Percentiles rank a stretch among this genome's conserved stretches.
These are phyloP conservation scores for Trididemnum nubilum DNA, from an alignment of 23 tunicate genomes.

Conservation along the genomic window DNA sequence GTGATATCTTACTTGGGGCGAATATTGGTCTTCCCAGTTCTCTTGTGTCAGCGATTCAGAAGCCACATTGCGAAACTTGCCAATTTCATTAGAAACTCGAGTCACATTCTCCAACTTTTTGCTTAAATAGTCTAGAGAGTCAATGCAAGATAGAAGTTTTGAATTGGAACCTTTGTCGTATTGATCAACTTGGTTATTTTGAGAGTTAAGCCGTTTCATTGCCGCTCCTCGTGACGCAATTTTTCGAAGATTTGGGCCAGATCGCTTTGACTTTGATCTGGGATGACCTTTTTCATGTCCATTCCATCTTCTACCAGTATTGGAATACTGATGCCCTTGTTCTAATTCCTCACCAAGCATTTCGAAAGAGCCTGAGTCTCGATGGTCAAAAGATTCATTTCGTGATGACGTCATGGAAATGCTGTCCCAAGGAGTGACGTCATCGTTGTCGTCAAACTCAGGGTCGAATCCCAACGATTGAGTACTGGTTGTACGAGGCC, in stretches of 20 bases:
- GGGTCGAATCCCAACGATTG: neutral
- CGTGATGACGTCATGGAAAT: neutral
- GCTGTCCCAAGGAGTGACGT: slow-evolving; percentile 20
- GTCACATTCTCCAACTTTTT: slow-evolving; percentile 37
- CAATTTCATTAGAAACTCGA: slow-evolving; percentile 12
- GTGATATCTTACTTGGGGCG: no score
- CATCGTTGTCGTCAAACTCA: slow-evolving; percentile 7
- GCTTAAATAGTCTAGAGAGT: slow-evolving; percentile 43
- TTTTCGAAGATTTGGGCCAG: neutral
- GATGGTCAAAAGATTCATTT: neutral
- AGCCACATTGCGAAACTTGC: slow-evolving; percentile 20
- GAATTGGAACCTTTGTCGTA: slow-evolving; percentile 38
- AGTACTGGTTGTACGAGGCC: neutral
- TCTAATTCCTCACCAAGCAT: slow-evolving; percentile 15
- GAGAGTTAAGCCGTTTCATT: neutral
- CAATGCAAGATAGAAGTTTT: slow-evolving; percentile 48
- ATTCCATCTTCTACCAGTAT: neutral
- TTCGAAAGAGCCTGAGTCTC: slow-evolving; percentile 34
- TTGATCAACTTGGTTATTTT: neutral
- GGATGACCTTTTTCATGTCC: neutral
- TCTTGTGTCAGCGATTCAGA: neutral
- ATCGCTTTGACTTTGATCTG: neutral
- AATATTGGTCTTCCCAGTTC: no score
- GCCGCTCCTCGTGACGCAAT: neutral
- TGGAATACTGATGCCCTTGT: neutral